Percentiles rank a stretch among this genome's conserved stretches.
These are phyloP conservation scores for Holothuria glaberrima DNA, from an alignment of 35 echinoderm and acorn worm species.

Conservation along the genomic window DNA sequence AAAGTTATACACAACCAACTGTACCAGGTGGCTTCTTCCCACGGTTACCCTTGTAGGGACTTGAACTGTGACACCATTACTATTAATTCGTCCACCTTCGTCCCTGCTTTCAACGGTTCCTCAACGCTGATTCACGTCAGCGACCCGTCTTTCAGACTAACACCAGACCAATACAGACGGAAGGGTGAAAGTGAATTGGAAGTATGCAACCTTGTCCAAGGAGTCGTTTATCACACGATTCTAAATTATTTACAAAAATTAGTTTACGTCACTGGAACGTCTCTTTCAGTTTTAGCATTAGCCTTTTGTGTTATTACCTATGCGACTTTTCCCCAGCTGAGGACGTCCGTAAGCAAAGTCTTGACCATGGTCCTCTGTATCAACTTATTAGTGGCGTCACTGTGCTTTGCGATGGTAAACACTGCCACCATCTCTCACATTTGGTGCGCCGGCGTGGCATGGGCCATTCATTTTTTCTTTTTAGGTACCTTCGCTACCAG, in stretches of 20 bases:
- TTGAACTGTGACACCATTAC: no score
- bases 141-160: no score
- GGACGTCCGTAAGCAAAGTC: constrained; percentile 17
- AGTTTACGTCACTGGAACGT: neutral
- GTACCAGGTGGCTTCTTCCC: no score
- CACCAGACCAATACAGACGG: no score
- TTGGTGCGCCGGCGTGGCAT: neutral
- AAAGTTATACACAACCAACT: no score
- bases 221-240: no score
- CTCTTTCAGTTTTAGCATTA: neutral
- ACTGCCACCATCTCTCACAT: neutral
- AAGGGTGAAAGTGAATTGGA: no score
- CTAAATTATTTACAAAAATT: neutral
- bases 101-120: no score
- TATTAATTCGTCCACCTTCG: no score
- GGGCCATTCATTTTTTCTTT: constrained; percentile 44
- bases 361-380: constrained; percentile 31
- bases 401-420: neutral
- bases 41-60: no score
- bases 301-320: constrained; percentile 15
- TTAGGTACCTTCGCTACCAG: constrained; percentile 16
- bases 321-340: neutral
- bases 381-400: neutral
- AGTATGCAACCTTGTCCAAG: no score
- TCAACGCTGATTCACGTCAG: no score